Evolutionary conservation across 1,140 invertebrate genomes (phyloP).

Genomic region (Calosoma granatense): DNA sequence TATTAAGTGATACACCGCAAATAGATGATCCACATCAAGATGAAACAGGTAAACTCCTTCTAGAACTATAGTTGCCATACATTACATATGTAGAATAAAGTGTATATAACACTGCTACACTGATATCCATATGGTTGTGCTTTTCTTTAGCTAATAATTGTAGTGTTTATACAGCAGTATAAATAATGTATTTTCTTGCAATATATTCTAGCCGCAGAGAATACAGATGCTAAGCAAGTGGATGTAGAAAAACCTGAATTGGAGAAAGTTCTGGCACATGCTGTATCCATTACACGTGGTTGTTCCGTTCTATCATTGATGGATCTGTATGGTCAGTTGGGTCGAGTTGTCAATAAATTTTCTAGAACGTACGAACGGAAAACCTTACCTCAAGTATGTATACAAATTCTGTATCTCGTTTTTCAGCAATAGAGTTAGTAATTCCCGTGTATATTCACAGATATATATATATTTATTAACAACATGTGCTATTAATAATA

Average conservation of each 20-base stretch:
- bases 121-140: background rate
- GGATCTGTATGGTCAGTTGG: constrained; percentile 51
- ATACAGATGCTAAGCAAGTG: constrained; percentile 14
- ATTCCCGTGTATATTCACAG: no score
- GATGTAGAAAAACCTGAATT: constrained; percentile 50
- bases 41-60: background rate
- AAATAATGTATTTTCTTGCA: constrained; percentile 3
- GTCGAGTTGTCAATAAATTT: constrained; percentile 42
- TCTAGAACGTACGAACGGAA: constrained; percentile 41
- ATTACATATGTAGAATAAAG: no score
- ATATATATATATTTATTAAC: no score
- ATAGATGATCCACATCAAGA: background rate
- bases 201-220: constrained; percentile 19
- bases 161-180: constrained; percentile 2
- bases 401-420: no score
- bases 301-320: constrained; percentile 47
- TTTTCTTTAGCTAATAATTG: background rate
- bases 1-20: background rate
- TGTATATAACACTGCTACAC: no score
- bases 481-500: no score
- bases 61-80: no score
- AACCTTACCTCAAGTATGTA: constrained; percentile 45
- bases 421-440: no score
- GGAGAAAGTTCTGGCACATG: constrained; percentile 44
- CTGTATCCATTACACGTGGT: constrained; percentile 40